phyloP scores from a whole-genome alignment of 2,797 vertebrate genomes.

The Eulemur mongoz region DNA sequence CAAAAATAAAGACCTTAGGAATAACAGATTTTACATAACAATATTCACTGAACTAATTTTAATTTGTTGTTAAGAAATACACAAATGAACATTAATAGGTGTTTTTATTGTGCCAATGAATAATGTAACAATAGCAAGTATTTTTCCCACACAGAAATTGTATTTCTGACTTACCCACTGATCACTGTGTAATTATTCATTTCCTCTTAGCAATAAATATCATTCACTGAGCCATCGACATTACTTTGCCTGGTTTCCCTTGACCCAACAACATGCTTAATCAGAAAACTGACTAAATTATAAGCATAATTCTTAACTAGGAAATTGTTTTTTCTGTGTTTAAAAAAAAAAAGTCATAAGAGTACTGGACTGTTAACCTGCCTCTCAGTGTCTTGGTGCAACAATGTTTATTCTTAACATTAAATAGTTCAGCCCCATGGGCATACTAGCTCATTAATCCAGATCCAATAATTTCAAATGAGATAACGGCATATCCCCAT shows the following conservation, averaged over 20 bases:
- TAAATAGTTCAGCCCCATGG: background rate
- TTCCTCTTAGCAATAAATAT: background rate
- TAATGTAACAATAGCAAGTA: slow-evolving; percentile 33
- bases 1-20: background rate
- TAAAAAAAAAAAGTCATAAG: background rate
- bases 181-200: background rate
- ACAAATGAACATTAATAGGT: background rate
- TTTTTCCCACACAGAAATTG: background rate
- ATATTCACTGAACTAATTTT: slow-evolving; percentile 20
- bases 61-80: slow-evolving; percentile 32
- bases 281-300: slow-evolving; percentile 37
- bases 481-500: background rate
- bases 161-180: background rate
- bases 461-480: slow-evolving; percentile 26
- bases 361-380: background rate
- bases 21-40: slow-evolving; percentile 24
- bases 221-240: background rate
- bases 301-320: background rate
- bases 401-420: background rate
- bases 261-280: background rate
- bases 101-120: slow-evolving; percentile 48
- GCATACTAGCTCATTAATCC: slow-evolving; percentile 24
- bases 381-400: background rate
- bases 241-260: background rate
- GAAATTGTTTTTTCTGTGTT: background rate